Conservation (phyloP, 2,797 vertebrate genomes). For the Phrynocephalus guinanensis region DNA sequence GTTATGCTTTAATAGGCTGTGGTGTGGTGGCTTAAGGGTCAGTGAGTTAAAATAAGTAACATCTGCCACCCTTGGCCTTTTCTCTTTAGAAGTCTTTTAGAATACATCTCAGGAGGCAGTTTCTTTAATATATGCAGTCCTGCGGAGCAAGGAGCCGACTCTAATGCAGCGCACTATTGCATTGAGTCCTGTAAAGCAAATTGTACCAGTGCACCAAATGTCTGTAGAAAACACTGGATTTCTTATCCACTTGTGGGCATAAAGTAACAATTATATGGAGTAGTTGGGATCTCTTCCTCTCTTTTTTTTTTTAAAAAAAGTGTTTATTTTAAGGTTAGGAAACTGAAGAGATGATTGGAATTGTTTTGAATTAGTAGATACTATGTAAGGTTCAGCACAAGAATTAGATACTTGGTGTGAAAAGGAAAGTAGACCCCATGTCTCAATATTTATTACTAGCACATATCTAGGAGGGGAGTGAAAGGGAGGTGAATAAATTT, state of each 20-base stretch:
- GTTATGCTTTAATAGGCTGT: background rate
- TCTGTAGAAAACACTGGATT: background rate
- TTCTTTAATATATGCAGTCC: background rate
- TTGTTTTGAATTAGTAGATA: background rate
- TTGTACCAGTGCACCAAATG: background rate
- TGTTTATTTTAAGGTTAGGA: background rate
- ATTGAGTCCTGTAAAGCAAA: background rate
- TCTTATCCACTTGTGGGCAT: background rate
- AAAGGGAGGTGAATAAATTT: background rate
- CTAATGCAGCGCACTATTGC: background rate
- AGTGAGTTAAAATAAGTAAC: background rate
- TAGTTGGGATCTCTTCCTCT: background rate
- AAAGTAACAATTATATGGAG: background rate
- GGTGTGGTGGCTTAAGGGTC: slow-evolving; percentile 1
- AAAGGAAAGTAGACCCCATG: background rate
- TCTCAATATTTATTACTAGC: background rate
- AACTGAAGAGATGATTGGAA: background rate
- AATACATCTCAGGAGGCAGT: background rate
- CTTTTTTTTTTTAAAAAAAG: background rate
- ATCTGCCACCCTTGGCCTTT: background rate
- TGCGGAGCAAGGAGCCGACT: background rate
- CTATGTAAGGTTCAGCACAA: background rate
- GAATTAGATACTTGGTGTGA: background rate
- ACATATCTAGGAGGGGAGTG: background rate
- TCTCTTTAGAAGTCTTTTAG: background rate